Evolutionary conservation across 2,797 vertebrate species (phyloP), one percentile per base, ranked within the genome.

Genomic region (Amblyopsis hoosieri): DNA sequence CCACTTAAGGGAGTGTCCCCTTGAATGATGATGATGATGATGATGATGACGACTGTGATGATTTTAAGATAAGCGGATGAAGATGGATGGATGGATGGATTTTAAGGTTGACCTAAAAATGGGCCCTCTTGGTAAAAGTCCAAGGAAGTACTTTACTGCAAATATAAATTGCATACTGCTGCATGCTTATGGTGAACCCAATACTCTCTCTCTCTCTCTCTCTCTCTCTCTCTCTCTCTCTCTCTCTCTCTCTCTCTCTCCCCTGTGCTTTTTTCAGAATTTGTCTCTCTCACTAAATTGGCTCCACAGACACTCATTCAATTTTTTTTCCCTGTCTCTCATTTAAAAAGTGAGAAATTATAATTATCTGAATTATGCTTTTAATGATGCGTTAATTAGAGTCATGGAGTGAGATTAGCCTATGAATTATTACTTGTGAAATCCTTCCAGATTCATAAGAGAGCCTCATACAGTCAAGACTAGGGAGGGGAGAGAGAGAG

Each of bases 371-470:
- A 94, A 95, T 94, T 94, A 94, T 94, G 94, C 89, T 94, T 94
- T 95, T 94, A 95, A 94, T 95, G 92, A 95, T 91, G 93, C 91
- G 92, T 94, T 94, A 95, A 95, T 95, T 93, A 94, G 93, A 93
- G 92, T 94, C 93, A 90, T 90, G 92, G 85, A 91, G 93, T 90
- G 92, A 93, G 94, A 94, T 93, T 91, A 94, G 90, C 87, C 90
- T 87, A 92, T 91, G 91, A 91, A 93, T 91, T 92, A 91, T 91
- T 91, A 93, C 88, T 90, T 86, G 92, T 91, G 91, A 93, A 93
- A 87, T 92, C 90, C 85, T 92, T 91, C 87, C 92, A 92, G 90
- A 91, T 84, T 88, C 78, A 8, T 75, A 15, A 17, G 70, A 81
- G 82, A 71, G 80, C 14, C 61, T 85, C 74, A 49, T 82, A 62